Evolutionary conservation across 2,888 invertebrate species (phyloP), one percentile per base, ranked within the genome.

Genomic region (Reticulitermes lucifugus): DNA sequence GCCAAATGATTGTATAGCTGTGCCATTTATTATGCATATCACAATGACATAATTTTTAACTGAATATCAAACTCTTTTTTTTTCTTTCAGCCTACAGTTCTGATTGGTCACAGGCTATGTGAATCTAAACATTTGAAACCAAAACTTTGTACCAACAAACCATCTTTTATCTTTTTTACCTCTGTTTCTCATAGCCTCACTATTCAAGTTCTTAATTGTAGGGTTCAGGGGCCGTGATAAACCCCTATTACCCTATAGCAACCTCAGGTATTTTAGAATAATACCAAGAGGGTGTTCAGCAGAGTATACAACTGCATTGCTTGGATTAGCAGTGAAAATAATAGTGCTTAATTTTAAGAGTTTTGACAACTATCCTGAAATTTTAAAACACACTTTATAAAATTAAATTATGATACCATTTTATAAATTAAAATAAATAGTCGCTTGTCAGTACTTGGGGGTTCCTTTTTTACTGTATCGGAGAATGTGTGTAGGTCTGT

Each of bases 221-320:
- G 65, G 65, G n/a, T 65, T 65, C 65, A 65, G 65, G 65, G 65
- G 65, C 65, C 65, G n/a, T 65, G 65, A 65, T 25, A 65, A 65
- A 65, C 65, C 65, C 65, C 25, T 65, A 6, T n/a, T 25, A 3
- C 14, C n/a, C 65, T 65, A n/a, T n/a, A n/a, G 25, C 9, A 10
- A 65, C 65, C 65, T 65, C 65, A n/a, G 25, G 65, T 65, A 65
- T 65, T 65, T n/a, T 65, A 10, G n/a, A 65, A n/a, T 65, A 65
- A 65, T 65, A 65, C 65, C 65, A 65, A 65, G 65, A 65, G 65
- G 65, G 65, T n/a, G 65, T 65, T 65, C 65, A n/a, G 65, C 10
- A n/a, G 65, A 25, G 65, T 65, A 12, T n/a, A 12, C n/a, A 25
- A 65, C 14, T 65, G 25, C 25, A n/a, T 65, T 65, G 65, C 65